Base-by-base conservation (phyloP, 2,113 vertebrate genomes). In the Sturnus vulgaris region DNA sequence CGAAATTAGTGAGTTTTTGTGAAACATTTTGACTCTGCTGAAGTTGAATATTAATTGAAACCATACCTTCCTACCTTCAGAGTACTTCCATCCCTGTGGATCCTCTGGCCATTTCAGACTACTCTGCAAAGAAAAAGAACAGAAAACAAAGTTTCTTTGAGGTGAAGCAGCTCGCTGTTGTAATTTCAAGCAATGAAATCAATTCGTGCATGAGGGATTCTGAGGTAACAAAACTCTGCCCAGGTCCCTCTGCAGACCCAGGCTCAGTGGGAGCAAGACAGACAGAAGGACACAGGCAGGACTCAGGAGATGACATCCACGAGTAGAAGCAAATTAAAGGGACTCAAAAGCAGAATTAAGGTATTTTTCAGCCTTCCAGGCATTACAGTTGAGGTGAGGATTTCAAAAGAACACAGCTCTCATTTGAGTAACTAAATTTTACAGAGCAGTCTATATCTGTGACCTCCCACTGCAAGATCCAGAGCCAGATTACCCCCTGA, bases 31-130 rank as follows among this genome's bases (percentile, higher is more conserved):
- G n/a, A 60, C 37, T 70, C 37, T 0, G 1, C 22, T 39, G 7
- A 75, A 76, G 40, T 8, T 49, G 60, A 75, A 20, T 81, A 89
- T 86, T 93, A 89, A 92, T 76, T 82, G 73, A 86, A 97, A 95
- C 40, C 73, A 68, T 85, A 35, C 37, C 60, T 92, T 94, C 56
- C 42, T 79, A 77, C 77, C 89, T 87, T 72, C 53, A 47, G 61
- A 85, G 61, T 24, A 16, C 46, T 75, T 82, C 70, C 55, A 85
- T 47, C 20, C 55, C 42, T 10, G 5, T 13, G 44, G 39, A 86
- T 83, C 66, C 78, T 47, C 87, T 90, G 71, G 33, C 50, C 52
- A 49, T 56, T 95, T 77, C 84, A 47, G 39, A n/a, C 22, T 23
- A 25, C 14, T 56, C 82, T 77, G 76, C 44, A 89, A 76, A 65